Percentiles rank a stretch among this genome's conserved stretches.
These are phyloP conservation scores for Dendrocincla tyrannina DNA, from an alignment of 2,797 vertebrate species.

Conservation along the genomic window DNA sequence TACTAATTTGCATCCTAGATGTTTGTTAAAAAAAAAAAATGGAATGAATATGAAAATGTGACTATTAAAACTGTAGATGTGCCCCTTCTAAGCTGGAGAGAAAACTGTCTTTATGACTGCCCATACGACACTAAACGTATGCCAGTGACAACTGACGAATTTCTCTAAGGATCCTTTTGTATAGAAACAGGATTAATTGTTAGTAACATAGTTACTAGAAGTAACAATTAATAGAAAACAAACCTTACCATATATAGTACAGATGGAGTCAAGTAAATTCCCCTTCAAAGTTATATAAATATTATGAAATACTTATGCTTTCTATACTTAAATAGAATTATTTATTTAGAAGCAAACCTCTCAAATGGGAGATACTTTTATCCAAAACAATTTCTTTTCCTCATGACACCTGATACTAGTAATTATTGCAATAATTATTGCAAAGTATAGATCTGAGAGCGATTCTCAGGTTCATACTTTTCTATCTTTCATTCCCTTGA, in stretches of 20 bases:
- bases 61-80: not conserved
- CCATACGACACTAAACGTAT: not conserved
- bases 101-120: not conserved
- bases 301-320: not conserved
- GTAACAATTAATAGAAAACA: not conserved
- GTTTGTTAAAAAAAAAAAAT: not conserved
- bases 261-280: not conserved
- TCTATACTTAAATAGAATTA: not conserved
- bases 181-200: not conserved
- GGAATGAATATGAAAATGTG: not conserved
- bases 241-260: not conserved
- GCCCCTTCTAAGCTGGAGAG: not conserved
- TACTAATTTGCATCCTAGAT: not conserved
- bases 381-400: not conserved
- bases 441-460: not conserved
- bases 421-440: not conserved
- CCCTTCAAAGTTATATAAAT: not conserved
- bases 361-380: not conserved
- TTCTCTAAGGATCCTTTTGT: not conserved
- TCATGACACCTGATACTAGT: not conserved
- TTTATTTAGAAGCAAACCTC: not conserved
- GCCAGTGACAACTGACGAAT: not conserved
- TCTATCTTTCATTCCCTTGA: not conserved
- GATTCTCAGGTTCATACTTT: not conserved
- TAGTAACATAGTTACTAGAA: not conserved